Evolutionary conservation across 2,113 vertebrate genomes (phyloP).

Genomic region (Hypocryptadius cinnamomeus): DNA sequence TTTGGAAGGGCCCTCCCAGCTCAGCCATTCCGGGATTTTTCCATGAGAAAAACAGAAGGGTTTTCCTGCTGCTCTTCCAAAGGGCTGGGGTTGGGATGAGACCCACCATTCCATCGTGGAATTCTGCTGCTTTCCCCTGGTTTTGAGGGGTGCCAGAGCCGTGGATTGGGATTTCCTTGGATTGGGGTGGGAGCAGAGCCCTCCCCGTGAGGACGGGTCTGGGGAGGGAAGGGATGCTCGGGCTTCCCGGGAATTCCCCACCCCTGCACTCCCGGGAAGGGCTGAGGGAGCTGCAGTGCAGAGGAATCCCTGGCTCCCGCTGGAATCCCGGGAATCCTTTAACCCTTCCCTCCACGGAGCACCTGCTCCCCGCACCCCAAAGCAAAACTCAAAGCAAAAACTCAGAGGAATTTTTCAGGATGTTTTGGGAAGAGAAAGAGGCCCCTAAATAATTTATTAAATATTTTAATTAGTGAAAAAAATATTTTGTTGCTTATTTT

Average conservation of each 20-base stretch:
- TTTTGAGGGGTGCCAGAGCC: too few species aligned
- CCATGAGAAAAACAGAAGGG: accelerated
- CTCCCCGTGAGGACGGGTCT: too few species aligned
- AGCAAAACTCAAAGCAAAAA: not conserved
- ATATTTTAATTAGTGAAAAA: not conserved
- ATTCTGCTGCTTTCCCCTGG: too few species aligned
- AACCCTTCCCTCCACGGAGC: not conserved
- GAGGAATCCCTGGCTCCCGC: not conserved
- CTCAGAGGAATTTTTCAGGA: not conserved
- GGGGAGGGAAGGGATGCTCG: too few species aligned
- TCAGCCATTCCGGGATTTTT: not conserved
- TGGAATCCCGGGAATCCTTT: not conserved
- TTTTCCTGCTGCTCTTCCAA: not conserved
- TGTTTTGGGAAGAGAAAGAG: not conserved
- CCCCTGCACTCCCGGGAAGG: too few species aligned
- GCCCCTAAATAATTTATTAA: not conserved
- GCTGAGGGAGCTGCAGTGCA: too few species aligned
- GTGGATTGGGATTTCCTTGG: too few species aligned
- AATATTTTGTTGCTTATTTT: not conserved
- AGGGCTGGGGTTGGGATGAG: not conserved
- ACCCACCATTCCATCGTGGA: accelerated
- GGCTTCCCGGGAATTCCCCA: too few species aligned
- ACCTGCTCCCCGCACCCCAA: too few species aligned
- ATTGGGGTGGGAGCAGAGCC: too few species aligned
- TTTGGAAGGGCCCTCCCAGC: not conserved